Evolutionary conservation across 2,113 vertebrate species (phyloP), one percentile per base, ranked within the genome.

Genomic region (Malurus elegans): DNA sequence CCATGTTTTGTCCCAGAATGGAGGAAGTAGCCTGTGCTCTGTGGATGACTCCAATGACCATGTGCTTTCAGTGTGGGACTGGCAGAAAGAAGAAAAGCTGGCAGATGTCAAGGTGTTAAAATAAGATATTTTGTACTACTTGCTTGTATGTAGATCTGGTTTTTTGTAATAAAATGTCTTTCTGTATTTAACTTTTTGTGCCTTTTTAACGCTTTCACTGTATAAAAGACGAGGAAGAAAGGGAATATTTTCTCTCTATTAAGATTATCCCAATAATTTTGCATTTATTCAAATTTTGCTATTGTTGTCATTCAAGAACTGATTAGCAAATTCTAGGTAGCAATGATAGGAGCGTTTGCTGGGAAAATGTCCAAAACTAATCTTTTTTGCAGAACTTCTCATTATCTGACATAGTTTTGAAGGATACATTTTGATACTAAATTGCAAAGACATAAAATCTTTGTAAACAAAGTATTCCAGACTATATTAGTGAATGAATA

Each of bases 11-110:
- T 69, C 86, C 82, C 90, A 99, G 99, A 99, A 99, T 7, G 99
- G 99, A 92, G 99, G 99, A 45, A 98, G 98, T 86, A 98, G 97
- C 12, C 97, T 99, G 44, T 99, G 99, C 72, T 98, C 98, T 0
- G 99, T 99, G 42, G 99, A 99, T 14, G 99, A 99, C 96, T 99
- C 99, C 91, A 99, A 99, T 0, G 99, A 99, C 92, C 99, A 99
- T 0, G 98, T 99, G 34, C 98, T 99, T 23, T 99, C 99, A 0
- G 98, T 99, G 75, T 99, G 99, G 99, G 99, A 99, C 96, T 99
- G 99, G 99, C 99, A 99, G 97, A 99, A 98, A 80, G 99, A 99
- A 85, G 99, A 99, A 84, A 98, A 98, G 62, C 97, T 99, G 91
- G 99, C 99, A 6, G 99, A 99, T 25, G 99, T 99, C 88, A 99